Evolutionary conservation across 2,113 vertebrate genomes (phyloP).

Genomic region (Silurus asotus): DNA sequence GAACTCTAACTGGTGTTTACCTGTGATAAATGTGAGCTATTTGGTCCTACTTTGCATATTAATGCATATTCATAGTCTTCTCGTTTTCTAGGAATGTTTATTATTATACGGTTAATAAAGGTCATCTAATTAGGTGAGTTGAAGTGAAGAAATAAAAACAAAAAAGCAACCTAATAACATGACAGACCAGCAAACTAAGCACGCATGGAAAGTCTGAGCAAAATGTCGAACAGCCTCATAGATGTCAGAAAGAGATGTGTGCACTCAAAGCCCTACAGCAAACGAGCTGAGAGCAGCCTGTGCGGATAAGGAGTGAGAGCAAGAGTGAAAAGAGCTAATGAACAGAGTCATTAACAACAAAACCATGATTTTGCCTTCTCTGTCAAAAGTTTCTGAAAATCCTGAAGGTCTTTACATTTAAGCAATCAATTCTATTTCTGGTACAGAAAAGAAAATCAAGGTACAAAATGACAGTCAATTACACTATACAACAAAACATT

Average conservation of each 20-base stretch:
- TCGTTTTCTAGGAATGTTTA: neutral
- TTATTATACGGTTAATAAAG: neutral
- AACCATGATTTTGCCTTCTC: neutral
- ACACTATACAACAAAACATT: too few relatives aligned
- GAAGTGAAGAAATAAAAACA: neutral
- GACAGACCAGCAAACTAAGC: neutral
- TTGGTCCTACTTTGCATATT: neutral
- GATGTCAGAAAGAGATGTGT: neutral
- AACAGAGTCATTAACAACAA: neutral
- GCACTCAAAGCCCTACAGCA: neutral
- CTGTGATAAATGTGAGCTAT: neutral
- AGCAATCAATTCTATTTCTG: neutral
- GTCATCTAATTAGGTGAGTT: neutral
- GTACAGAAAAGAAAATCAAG: neutral
- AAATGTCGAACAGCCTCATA: neutral
- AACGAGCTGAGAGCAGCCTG: neutral
- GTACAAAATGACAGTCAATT: neutral
- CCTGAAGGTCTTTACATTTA: neutral
- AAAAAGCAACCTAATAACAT: conserved; percentile 5
- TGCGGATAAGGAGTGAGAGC: neutral
- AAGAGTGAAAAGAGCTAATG: neutral
- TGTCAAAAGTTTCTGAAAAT: neutral
- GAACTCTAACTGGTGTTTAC: too few relatives aligned
- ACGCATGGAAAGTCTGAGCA: neutral
- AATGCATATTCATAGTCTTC: neutral